Conservation (phyloP, 2,113 vertebrate species). For the Corythoichthys haematopterus region DNA sequence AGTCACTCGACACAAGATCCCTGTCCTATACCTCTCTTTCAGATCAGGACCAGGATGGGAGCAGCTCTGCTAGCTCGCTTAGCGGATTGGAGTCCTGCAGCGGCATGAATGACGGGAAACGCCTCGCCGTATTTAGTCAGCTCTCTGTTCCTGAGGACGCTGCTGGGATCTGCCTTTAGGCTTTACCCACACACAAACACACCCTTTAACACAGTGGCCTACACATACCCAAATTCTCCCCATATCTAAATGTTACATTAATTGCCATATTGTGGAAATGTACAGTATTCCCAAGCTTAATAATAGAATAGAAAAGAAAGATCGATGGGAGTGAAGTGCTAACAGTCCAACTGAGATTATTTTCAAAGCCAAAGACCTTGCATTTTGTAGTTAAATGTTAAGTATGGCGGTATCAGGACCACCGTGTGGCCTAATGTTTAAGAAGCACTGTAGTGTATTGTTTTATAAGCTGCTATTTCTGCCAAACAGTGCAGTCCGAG, state of each 20-base stretch:
- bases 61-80: slow-evolving; percentile 76
- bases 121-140: slow-evolving; percentile 86
- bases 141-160: slow-evolving; percentile 76
- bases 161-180: slow-evolving; percentile 53
- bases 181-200: background rate
- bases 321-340: background rate
- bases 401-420: slow-evolving; percentile 21
- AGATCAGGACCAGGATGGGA: slow-evolving; percentile 75
- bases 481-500: slow-evolving; percentile 23
- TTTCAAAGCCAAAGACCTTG: slow-evolving; percentile 52
- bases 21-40: slow-evolving; percentile 82
- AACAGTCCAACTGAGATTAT: background rate
- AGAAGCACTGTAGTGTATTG: slow-evolving; percentile 16
- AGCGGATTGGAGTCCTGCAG: slow-evolving; percentile 78
- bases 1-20: slow-evolving; percentile 58
- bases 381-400: slow-evolving; percentile 23
- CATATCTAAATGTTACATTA: background rate
- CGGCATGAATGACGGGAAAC: slow-evolving; percentile 64
- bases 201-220: background rate
- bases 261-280: slow-evolving; percentile 5
- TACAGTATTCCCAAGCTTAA: background rate
- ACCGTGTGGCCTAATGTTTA: slow-evolving; percentile 19
- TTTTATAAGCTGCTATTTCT: slow-evolving; percentile 44
- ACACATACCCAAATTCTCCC: background rate
- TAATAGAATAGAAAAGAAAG: slow-evolving; percentile 14